Evolutionary conservation across 1,140 invertebrate genomes (phyloP).

Genomic region (Probaryconus sp.): DNA sequence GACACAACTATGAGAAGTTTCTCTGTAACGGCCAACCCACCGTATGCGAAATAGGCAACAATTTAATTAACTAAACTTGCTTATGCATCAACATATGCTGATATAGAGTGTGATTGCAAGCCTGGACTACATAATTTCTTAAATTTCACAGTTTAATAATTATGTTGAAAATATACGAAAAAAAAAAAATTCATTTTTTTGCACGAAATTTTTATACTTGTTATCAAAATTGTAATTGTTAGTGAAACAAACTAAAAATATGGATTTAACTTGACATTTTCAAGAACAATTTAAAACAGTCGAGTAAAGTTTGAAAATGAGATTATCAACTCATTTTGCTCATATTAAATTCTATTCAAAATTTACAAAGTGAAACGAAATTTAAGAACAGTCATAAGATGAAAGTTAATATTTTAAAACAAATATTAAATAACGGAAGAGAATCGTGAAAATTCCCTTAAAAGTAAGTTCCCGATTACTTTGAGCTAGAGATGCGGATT

Average conservation of each 20-base stretch:
- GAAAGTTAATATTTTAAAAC: conserved; percentile 46
- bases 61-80: conserved; percentile 65
- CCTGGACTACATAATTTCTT: conserved; percentile 28
- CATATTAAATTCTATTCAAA: conserved; percentile 6
- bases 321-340: background rate
- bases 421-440: conserved; percentile 35
- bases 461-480: conserved; percentile 47
- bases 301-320: background rate
- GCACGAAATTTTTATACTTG: too few species aligned
- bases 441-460: conserved; percentile 22
- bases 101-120: conserved; percentile 38
- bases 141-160: conserved; percentile 7
- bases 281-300: too few species aligned
- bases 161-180: too few species aligned
- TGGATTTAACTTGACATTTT: too few species aligned
- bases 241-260: too few species aligned
- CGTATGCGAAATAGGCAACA: conserved; percentile 54
- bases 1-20: conserved; percentile 47
- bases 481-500: conserved; percentile 35
- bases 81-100: conserved; percentile 32
- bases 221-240: too few species aligned
- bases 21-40: conserved; percentile 10
- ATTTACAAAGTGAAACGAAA: conserved; percentile 26
- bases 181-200: too few species aligned
- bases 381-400: conserved; percentile 20